A percentile compares a stretch with the other conserved stretches of the same genome.
Evolutionary conservation across 2,888 invertebrate genomes (phyloP).

Genomic region (Mesochorus sp.): DNA sequence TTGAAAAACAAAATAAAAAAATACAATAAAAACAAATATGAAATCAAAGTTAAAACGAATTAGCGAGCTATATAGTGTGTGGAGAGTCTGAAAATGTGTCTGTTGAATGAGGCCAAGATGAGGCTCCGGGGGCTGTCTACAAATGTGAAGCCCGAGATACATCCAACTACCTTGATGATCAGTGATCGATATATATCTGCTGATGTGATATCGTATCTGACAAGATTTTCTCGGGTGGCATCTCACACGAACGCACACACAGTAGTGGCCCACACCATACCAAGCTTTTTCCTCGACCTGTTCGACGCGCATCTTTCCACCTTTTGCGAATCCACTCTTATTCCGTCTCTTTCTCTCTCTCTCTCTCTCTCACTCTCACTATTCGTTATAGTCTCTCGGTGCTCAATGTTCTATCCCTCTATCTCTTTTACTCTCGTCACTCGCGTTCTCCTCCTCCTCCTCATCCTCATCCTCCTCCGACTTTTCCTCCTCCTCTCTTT

Average conservation of each 20-base stretch:
- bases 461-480: constrained; percentile 52
- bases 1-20: too few species aligned
- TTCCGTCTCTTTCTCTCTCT: constrained; percentile 31
- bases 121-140: constrained; percentile 35
- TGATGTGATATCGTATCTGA: constrained; percentile 75
- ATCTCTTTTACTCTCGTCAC: constrained; percentile 7
- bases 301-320: constrained; percentile 51
- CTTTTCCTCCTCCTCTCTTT: constrained; percentile 55
- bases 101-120: constrained; percentile 37
- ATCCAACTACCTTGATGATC: constrained; percentile 65
- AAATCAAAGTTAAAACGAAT: neutral
- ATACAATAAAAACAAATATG: constrained; percentile 2
- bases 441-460: constrained; percentile 34
- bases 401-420: constrained; percentile 17
- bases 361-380: constrained; percentile 16
- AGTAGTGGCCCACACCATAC: constrained; percentile 25
- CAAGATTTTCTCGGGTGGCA: constrained; percentile 67
- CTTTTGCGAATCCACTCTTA: constrained; percentile 58
- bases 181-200: constrained; percentile 77
- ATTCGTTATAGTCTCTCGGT: constrained; percentile 32
- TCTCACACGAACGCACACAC: constrained; percentile 42
- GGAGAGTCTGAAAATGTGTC: neutral
- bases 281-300: constrained; percentile 59
- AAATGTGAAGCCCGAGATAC: constrained; percentile 56
- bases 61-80: neutral